Conservation (phyloP, 2,888 invertebrate species). For the Mamestra brassicae region DNA sequence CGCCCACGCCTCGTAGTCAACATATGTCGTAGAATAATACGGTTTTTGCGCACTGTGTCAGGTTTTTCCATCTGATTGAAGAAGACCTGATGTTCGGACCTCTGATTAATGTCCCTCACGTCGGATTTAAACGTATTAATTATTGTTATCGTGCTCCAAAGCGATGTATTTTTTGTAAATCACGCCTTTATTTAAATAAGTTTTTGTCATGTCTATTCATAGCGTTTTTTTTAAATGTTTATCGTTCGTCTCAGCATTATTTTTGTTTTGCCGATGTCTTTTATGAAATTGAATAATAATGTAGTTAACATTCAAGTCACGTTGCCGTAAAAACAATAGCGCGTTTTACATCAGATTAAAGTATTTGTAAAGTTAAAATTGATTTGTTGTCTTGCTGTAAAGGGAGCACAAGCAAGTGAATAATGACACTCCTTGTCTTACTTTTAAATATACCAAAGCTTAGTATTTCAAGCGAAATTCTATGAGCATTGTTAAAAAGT, state of each 20-base stretch:
- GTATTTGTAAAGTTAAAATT: constrained; percentile 23
- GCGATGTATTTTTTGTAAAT: constrained; percentile 52
- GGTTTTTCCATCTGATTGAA: constrained; percentile 63
- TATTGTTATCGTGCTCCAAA: constrained; percentile 36
- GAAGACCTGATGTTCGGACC: constrained; percentile 49
- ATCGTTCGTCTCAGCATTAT: constrained; percentile 33
- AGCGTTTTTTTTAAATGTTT: constrained; percentile 45
- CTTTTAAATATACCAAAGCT: not conserved
- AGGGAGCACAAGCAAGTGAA: not conserved
- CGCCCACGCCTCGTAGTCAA: constrained; percentile 67
- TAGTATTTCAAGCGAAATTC: too few relatives aligned
- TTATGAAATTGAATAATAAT: constrained; percentile 45
- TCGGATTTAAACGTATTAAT: constrained; percentile 57
- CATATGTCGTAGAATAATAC: constrained; percentile 56
- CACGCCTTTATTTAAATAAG: constrained; percentile 55
- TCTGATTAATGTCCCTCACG: constrained; percentile 53
- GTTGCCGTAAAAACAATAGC: constrained; percentile 23
- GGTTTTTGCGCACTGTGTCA: constrained; percentile 52
- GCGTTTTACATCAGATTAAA: constrained; percentile 24
- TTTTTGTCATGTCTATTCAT: constrained; percentile 60
- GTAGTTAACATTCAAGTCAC: constrained; percentile 33
- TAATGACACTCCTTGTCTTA: not conserved
- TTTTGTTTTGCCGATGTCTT: constrained; percentile 38
- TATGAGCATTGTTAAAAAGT: too few relatives aligned
- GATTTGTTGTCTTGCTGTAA: not conserved